Evolutionary conservation across 1,140 invertebrate genomes (phyloP), one percentile per base, ranked within the genome.

Genomic region (Microplitis mediator): DNA sequence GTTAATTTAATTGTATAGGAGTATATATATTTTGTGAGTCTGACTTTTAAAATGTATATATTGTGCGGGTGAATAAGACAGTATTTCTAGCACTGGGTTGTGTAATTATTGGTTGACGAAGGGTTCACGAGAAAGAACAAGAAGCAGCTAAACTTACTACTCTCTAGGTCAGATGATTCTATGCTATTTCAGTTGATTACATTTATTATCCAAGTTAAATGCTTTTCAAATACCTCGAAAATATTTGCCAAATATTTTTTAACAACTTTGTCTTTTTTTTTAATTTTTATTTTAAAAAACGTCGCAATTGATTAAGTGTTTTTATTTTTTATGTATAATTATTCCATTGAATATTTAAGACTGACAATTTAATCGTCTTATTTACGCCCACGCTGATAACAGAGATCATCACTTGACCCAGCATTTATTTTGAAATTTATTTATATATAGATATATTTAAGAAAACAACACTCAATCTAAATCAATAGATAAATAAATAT

Each of bases 131-230:
- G 5, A 16, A 36, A 34, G n/a, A 39, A 51, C 34, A 65, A 36
- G n/a, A 13, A n/a, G 9, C 35, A 14, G 60, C 11, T 76, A 45
- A 45, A 45, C 6, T 45, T 45, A 45, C 39, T 45, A 45, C 39
- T 45, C 39, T 45, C 39, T 45, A 72, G 71, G 67, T 75, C 51
- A 56, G 69, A 78, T 80, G 78, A 84, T 82, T 82, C 78, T 80
- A 84, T 82, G 80, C 81, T 84, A 83, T 84, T 83, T 84, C 74
- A 74, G 6, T 35, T 81, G 80, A 84, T 84, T 81, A 83, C 80
- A 82, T 83, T 84, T 75, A 83, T 84, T 83, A 84, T 83, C 79
- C 76, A 77, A 83, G 82, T 80, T 79, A 79, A 81, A 80, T 71
- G 68, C 45, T 34, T 36, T 14, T 14, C 23, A 58, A 58, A 54